Percentiles rank a stretch among this genome's conserved stretches.
These are phyloP conservation scores for Silurus glanis DNA, from an alignment of 2,113 vertebrate genomes.

Conservation along the genomic window DNA sequence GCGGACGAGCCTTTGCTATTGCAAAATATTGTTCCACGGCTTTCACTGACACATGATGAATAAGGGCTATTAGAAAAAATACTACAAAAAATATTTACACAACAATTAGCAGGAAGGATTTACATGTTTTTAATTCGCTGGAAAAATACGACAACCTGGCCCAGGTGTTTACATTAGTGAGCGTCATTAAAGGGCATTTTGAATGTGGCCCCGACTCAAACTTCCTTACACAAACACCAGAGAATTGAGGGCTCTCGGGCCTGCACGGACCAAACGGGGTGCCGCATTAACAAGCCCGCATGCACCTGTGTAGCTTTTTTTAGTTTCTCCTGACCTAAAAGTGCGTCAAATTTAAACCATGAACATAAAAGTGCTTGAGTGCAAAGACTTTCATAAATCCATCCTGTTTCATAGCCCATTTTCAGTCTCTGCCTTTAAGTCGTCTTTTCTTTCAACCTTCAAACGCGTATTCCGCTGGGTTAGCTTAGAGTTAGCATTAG, in stretches of 20 bases:
- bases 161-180: constrained; percentile 58
- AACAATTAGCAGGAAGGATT: constrained; percentile 66
- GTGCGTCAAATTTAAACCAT: background rate
- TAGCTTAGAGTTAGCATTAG: background rate
- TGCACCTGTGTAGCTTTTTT: constrained; percentile 49
- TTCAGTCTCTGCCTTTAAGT: background rate
- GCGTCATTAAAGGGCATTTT: constrained; percentile 49
- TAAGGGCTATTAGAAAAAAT: constrained; percentile 64
- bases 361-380: background rate
- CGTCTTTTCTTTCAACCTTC: background rate
- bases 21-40: constrained; percentile 50
- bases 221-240: constrained; percentile 59
- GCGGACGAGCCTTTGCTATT: constrained; percentile 26
- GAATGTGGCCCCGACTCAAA: constrained; percentile 42
- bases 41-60: constrained; percentile 62
- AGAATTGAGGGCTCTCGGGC: constrained; percentile 47
- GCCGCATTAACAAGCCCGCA: constrained; percentile 21
- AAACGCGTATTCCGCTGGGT: background rate
- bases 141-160: constrained; percentile 61
- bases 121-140: constrained; percentile 62
- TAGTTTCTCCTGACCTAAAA: constrained; percentile 30
- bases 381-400: background rate
- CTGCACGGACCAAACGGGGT: background rate
- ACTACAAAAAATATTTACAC: constrained; percentile 64
- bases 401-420: background rate